Conservation (phyloP, 2,797 vertebrate species). For the Megalops cyprinoides region DNA sequence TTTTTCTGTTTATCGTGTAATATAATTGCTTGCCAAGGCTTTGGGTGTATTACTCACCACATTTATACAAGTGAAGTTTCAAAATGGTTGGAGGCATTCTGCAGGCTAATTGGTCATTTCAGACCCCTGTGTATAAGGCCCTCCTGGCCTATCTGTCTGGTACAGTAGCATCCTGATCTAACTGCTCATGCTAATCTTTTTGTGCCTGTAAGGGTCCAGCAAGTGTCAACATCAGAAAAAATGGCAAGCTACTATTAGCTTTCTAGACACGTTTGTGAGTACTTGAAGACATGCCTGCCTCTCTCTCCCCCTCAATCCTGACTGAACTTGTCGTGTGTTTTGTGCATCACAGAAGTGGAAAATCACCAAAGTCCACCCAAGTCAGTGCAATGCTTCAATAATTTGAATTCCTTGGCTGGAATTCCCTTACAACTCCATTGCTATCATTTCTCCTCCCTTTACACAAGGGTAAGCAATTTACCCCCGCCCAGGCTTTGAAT, state of each 20-base stretch:
- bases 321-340: not conserved
- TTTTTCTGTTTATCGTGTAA: not conserved
- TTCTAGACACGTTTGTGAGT: not conserved
- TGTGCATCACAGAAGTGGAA: not conserved
- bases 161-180: not conserved
- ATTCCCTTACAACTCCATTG: not conserved
- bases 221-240: not conserved
- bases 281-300: not conserved
- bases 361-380: not conserved
- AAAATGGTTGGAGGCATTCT: not conserved
- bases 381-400: not conserved
- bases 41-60: not conserved
- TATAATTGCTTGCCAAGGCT: not conserved
- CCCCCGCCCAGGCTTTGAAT: not conserved
- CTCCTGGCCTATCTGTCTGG: not conserved
- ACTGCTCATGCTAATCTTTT: not conserved
- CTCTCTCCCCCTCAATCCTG: not conserved
- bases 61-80: not conserved
- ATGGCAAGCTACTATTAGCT: not conserved
- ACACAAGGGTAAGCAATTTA: not conserved
- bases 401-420: not conserved
- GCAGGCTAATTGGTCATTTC: conserved; percentile 8
- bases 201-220: not conserved
- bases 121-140: not conserved
- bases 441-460: no score